Evolutionary conservation across 2,888 invertebrate genomes (phyloP), one percentile per base, ranked within the genome.

Genomic region (Thymelicus lineola): DNA sequence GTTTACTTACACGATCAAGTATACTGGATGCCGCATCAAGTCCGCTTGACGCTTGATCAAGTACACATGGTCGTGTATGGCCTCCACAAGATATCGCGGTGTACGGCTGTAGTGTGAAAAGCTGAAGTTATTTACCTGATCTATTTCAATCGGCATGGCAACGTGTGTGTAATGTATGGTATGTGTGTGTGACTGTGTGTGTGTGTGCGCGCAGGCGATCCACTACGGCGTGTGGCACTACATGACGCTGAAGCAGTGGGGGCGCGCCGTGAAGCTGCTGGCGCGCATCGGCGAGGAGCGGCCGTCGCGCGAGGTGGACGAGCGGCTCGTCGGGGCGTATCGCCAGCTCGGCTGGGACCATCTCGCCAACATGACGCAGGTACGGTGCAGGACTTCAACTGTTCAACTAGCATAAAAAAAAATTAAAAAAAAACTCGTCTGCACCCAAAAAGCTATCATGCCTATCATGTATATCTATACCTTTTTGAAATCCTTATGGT

Each of bases 211-310:
- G 0, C 84, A 96, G 96, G 96, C 96, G 60, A 94, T 97, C 59
- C 95, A 96, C 80, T 97, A 98, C 83, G 96, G 96, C 14, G 89
- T 97, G 53, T 97, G 97, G 96, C 97, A 99, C 85, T 97, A 97
- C 58, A 95, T 96, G 80, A 95, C 96, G 0, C 94, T 97, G 80
- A 94, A 95, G 73, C 97, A 98, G 67, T 97, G 96, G 90, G 99
- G 98, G 0, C 95, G 97, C 73, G 96, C 97, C 74, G 87, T 97
- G 74, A 98, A 97, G 86, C 94, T 97, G 73, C 90, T 98, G 28
- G 85, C 91, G 73, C 97, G 97, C 87, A 94, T 97, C 74, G 95
- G 95, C 73, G 99, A 99, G 77, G 98, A 99, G 50, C 96, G 97
- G 76, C 95, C 96, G 3, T 94, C 94, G 45, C 95, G 95, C 64